A percentile compares a stretch with the other conserved stretches of the same genome.
Evolutionary conservation across 2,113 vertebrate species (phyloP).

Genomic region (Sterrhoptilus dennistouni): DNA sequence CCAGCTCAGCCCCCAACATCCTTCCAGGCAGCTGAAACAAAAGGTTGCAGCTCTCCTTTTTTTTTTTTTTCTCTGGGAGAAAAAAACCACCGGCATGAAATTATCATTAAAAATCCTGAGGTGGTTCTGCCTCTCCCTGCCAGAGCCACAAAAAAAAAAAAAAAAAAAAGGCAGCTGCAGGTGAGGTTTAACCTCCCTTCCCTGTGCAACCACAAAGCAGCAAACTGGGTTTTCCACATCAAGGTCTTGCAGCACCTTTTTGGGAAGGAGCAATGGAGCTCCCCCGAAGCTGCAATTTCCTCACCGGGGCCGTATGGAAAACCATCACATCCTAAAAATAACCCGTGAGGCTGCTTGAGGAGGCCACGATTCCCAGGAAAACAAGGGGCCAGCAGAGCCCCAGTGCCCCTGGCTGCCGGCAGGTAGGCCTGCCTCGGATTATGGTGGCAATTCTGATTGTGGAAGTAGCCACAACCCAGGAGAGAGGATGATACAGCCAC

Average conservation of each 20-base stretch:
- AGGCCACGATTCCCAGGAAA: not conserved
- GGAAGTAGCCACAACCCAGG: conserved; percentile 27
- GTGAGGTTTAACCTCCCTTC: not conserved
- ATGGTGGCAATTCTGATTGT: conserved; percentile 13
- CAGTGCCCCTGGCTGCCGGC: not conserved
- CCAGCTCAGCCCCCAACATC: not conserved
- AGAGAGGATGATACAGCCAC: conserved; percentile 68
- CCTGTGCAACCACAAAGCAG: not conserved
- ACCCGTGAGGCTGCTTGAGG: not conserved
- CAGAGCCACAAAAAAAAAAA: not conserved
- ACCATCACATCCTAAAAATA: not conserved
- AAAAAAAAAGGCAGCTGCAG: not conserved
- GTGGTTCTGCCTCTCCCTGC: not conserved
- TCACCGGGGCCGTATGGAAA: not conserved
- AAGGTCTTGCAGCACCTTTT: conserved; percentile 24
- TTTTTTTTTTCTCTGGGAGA: not conserved
- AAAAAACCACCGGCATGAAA: not conserved
- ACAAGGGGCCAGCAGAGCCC: not conserved
- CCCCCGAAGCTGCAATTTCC: not conserved
- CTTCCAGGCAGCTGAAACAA: conserved; percentile 28
- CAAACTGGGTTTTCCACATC: not conserved
- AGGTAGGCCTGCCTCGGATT: not conserved
- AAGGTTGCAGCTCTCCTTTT: not conserved
- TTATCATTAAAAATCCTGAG: not conserved
- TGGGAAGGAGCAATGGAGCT: not conserved